Percentiles rank a stretch among this genome's conserved stretches.
Conservation (phyloP, 1,140 invertebrate genomes). For the Bombus vancouverensis region DNA sequence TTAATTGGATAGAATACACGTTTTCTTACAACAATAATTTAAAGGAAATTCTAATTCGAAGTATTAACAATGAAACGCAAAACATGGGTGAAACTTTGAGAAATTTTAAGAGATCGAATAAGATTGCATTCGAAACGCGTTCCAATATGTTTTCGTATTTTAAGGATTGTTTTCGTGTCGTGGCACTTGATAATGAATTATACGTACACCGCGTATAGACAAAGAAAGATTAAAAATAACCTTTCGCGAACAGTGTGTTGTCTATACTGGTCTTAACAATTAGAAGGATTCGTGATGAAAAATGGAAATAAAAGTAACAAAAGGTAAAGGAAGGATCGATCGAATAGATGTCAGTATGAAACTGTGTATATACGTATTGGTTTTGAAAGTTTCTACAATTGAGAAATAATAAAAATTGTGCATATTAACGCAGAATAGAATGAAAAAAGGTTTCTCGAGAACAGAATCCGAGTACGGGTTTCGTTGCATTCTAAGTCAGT, state of each 20-base stretch:
- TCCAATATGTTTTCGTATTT: neutral
- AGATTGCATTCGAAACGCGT: neutral
- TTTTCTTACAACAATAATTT: neutral
- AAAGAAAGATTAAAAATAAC: neutral
- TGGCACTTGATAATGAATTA: neutral
- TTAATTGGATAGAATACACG: neutral
- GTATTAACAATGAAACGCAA: no score
- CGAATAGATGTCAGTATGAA: no score
- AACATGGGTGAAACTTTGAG: neutral
- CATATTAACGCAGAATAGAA: neutral
- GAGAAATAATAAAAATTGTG: neutral
- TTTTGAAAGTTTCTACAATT: neutral
- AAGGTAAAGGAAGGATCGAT: neutral
- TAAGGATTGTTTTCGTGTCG: neutral
- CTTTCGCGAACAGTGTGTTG: neutral
- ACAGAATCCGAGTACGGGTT: constrained; percentile 18
- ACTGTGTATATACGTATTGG: neutral
- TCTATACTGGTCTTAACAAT: no score
- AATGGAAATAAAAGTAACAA: neutral
- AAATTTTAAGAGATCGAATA: neutral
- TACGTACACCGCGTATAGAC: no score
- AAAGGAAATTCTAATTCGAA: neutral
- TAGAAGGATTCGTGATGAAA: neutral
- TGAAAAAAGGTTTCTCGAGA: neutral
- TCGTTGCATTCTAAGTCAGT: constrained; percentile 40